These are phyloP conservation scores for Myotis yumanensis DNA, from an alignment of 2,113 vertebrate species.

Conservation along the genomic window DNA sequence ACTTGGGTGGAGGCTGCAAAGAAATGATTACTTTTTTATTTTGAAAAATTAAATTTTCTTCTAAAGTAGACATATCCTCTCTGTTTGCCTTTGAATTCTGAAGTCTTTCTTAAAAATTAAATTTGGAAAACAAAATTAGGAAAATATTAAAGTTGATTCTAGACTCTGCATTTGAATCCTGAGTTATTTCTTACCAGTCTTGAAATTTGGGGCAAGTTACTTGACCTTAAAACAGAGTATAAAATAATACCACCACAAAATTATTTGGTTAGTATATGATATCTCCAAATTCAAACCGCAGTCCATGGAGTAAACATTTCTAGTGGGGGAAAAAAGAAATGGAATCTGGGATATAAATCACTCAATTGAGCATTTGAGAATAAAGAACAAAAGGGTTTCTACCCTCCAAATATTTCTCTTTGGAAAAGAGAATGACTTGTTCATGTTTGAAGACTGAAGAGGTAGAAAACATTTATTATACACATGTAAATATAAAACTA, in stretches of 20 bases:
- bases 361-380: background rate
- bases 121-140: slow-evolving; percentile 14
- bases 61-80: background rate
- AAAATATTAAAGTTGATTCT: background rate
- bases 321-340: background rate
- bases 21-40: background rate
- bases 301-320: background rate
- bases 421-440: background rate
- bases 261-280: background rate
- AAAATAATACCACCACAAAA: background rate
- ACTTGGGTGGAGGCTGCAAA: background rate
- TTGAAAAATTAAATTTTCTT: slow-evolving; percentile 34
- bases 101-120: slow-evolving; percentile 26
- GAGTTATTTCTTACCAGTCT: background rate
- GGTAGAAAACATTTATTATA: background rate
- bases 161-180: background rate
- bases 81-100: background rate
- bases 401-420: background rate
- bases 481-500: background rate
- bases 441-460: background rate
- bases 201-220: background rate
- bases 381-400: background rate
- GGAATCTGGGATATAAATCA: background rate
- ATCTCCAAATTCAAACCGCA: background rate
- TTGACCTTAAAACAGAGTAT: slow-evolving; percentile 5